These are phyloP conservation scores for Machaerirhynchus nigripectus DNA, from an alignment of 2,113 vertebrate species.

Conservation along the genomic window DNA sequence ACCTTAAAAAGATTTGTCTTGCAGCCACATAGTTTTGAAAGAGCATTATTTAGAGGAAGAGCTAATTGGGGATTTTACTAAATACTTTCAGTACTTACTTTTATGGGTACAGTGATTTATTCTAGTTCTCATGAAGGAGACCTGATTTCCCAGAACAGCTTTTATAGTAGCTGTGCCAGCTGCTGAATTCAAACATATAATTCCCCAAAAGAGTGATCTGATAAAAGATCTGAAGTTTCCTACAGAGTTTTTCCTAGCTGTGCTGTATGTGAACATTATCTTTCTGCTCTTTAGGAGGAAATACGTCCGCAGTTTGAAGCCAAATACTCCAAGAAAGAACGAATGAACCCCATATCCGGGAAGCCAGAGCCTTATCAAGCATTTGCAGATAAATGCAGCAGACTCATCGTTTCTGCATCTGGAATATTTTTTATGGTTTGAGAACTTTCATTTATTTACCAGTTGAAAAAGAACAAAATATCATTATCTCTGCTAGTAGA, in stretches of 20 bases:
- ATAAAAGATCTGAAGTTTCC: neutral
- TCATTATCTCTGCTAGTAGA: neutral
- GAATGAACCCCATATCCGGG: constrained; percentile 91
- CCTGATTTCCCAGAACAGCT: neutral
- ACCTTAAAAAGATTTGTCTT: neutral
- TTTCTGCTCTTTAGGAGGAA: constrained; percentile 83
- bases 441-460: constrained; percentile 39
- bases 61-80: neutral
- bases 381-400: constrained; percentile 93
- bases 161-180: neutral
- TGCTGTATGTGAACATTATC: neutral
- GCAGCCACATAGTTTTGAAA: neutral
- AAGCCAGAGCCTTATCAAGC: constrained; percentile 93
- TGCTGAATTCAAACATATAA: neutral
- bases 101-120: neutral
- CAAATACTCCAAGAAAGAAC: constrained; percentile 93
- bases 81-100: neutral
- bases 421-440: constrained; percentile 97
- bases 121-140: neutral
- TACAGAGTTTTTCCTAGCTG: neutral
- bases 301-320: constrained; percentile 95
- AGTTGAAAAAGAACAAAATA: neutral
- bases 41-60: neutral
- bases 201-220: neutral
- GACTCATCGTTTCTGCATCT: constrained; percentile 89